These are phyloP conservation scores for Petrolisthes manimaculis DNA, from an alignment of 2,888 invertebrate species.

Conservation along the genomic window DNA sequence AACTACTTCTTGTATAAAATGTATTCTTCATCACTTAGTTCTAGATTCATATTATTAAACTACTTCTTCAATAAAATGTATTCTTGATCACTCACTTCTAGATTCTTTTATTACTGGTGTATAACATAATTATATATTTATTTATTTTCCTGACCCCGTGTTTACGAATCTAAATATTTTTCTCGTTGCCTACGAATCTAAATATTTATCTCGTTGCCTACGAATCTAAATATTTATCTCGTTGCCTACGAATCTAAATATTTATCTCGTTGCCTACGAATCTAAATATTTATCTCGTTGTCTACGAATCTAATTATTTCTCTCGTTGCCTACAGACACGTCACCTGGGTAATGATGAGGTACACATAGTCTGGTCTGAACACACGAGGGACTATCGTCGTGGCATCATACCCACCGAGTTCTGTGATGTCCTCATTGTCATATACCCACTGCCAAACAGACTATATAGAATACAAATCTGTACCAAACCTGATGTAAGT, in stretches of 20 bases:
- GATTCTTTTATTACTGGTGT: no score
- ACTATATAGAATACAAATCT: conserved; percentile 88
- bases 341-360: conserved; percentile 97
- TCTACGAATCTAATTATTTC: background rate
- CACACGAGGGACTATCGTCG: conserved; percentile 94
- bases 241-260: no score
- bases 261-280: conserved; percentile 49
- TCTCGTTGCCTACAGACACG: conserved; percentile 77
- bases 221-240: no score
- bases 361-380: conserved; percentile 99
- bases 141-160: no score
- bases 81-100: no score
- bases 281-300: background rate
- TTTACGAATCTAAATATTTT: no score
- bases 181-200: conserved; percentile 54
- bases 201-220: conserved; percentile 10
- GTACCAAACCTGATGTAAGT: conserved; percentile 86
- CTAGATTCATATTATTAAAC: no score
- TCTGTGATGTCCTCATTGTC: conserved; percentile 97
- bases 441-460: conserved; percentile 91
- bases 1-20: no score
- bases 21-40: no score
- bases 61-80: no score
- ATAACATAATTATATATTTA: no score
- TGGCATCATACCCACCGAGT: conserved; percentile 98